Base-by-base conservation (phyloP, 2,113 vertebrate species). In the Galemys pyrenaicus region DNA sequence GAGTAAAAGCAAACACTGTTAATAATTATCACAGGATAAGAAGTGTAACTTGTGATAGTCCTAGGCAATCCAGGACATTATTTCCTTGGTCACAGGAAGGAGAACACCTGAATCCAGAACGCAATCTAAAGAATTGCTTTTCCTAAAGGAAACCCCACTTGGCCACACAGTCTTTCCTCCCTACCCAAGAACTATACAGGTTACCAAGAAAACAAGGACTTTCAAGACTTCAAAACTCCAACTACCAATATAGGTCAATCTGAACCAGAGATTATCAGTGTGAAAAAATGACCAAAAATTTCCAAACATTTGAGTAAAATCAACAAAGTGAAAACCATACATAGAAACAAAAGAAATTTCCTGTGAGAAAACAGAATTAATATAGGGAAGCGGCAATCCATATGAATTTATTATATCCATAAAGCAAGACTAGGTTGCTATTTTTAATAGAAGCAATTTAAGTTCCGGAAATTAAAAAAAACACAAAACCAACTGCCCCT, bases 391-490 rank as follows among this genome's bases (percentile, higher is more conserved):
- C 62, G 87, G 41, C 49, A 5, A 73, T 56, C 39, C 8, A 4
- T 30, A 30, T 0, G 7, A 60, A 80, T 37, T 79, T 75, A 70
- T 75, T 84, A 37, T 35, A 77, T 30, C 54, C 58, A 64, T 73
- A 81, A 94, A 92, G 82, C 39, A 70, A 75, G 44, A 95, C 87
- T 16, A 89, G 64, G 32, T 12, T 91, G 32, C 54, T 94, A 58
- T 62, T 95, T 86, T 91, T 82, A 68, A 96, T 77, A 85, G 41
- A 88, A 85, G 77, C 5, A 90, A 91, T 71, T 44, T 92, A 94
- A 94, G 28, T 88, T 87, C 49, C 22, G 60, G 78, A 44, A 71
- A 71, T 41, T 71, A 62, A 12, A 62, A 30, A 92, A 90, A 87
- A 54, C 56, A 26, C 60, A 70, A 78, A 84, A 70, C 70, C 58